These are phyloP conservation scores for Synergus japonicus DNA, from an alignment of 2,888 invertebrate genomes.

Conservation along the genomic window DNA sequence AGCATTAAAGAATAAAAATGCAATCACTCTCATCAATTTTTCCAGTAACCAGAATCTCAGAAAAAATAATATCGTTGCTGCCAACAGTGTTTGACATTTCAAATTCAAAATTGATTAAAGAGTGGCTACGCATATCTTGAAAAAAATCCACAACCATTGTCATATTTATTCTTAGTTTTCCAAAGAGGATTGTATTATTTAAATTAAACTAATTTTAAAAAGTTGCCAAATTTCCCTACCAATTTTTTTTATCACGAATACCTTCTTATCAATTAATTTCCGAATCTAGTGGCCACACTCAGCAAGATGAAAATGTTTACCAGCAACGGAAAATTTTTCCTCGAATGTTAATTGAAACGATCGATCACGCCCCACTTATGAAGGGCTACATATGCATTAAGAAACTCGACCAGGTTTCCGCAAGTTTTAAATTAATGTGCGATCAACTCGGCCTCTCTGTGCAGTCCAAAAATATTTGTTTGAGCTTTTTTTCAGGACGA, in stretches of 20 bases:
- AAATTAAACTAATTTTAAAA: no score
- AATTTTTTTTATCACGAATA: no score
- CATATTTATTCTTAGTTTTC: no score
- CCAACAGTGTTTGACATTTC: neutral
- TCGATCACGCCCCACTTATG: conserved; percentile 6
- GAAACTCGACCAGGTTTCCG: conserved; percentile 26
- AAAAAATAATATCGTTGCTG: neutral
- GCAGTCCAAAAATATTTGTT: conserved; percentile 39
- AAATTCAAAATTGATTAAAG: neutral
- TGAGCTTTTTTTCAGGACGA: conserved; percentile 39
- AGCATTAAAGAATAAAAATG: neutral
- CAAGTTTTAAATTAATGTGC: conserved; percentile 17
- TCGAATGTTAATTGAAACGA: conserved; percentile 27
- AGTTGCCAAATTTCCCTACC: no score
- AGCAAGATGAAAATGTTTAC: neutral
- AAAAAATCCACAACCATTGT: neutral
- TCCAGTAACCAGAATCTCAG: neutral
- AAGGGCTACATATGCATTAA: conserved; percentile 14
- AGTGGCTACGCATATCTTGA: neutral
- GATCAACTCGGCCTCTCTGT: neutral
- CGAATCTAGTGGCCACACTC: neutral
- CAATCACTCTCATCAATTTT: neutral
- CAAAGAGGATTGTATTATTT: no score
- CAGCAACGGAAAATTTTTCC: neutral
- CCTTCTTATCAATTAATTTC: neutral